phyloP scores from a whole-genome alignment of 2,113 vertebrate species.

The Hiodon tergisus region DNA sequence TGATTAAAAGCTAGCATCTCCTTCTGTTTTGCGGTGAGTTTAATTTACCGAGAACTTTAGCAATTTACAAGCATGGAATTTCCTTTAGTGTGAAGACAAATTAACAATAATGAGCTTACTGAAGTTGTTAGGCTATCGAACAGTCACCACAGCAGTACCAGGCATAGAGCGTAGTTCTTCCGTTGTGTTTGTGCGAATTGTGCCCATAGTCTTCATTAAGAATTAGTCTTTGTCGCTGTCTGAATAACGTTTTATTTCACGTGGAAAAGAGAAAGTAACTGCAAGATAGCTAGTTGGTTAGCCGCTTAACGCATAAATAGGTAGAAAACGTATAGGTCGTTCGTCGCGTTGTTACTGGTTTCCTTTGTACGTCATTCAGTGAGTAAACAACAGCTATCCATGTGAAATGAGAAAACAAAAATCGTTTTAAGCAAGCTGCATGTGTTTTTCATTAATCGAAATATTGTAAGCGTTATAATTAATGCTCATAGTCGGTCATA shows the following conservation, averaged over 20 bases:
- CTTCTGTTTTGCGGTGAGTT: constrained; percentile 60
- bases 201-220: background rate
- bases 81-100: background rate
- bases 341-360: background rate
- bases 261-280: background rate
- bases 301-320: background rate
- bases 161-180: background rate
- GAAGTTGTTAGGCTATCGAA: constrained; percentile 42
- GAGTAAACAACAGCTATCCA: background rate
- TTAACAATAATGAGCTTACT: constrained; percentile 36
- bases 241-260: background rate
- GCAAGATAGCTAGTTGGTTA: background rate
- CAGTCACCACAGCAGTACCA: background rate
- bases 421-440: background rate
- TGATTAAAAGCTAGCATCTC: constrained; percentile 47
- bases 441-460: background rate
- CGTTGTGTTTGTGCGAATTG: background rate
- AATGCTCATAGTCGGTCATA: background rate
- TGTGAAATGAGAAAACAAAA: background rate
- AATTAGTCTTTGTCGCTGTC: background rate
- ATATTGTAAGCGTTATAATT: background rate
- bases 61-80: background rate
- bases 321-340: background rate
- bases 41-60: background rate
- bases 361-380: background rate